phyloP scores from a whole-genome alignment of 2,888 invertebrate genomes.

The Trissonchulus latispiculum region DNA sequence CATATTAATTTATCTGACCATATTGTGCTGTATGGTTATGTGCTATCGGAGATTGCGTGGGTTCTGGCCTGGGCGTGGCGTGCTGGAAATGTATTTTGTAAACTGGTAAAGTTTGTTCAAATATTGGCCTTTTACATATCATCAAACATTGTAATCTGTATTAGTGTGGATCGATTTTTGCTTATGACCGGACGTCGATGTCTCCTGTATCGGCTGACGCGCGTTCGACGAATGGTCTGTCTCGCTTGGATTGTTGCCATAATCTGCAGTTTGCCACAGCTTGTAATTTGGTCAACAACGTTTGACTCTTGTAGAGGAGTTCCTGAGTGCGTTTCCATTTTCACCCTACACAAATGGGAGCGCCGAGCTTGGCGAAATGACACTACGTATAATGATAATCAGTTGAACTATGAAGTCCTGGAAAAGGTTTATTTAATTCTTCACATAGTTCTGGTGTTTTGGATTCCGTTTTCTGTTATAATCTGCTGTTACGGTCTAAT shows the following conservation, averaged over 20 bases:
- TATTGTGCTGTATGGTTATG: neutral
- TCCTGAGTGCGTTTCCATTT: neutral
- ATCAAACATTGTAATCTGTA: neutral
- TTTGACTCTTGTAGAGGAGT: neutral
- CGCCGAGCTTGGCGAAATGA: neutral
- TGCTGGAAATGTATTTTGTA: neutral
- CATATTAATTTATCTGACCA: neutral
- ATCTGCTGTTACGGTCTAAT: neutral
- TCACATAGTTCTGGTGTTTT: neutral
- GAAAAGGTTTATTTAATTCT: neutral
- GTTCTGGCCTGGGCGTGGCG: neutral
- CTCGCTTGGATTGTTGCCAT: neutral
- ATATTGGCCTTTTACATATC: neutral
- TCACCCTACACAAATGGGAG: neutral
- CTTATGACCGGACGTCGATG: neutral
- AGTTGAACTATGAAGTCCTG: too few species aligned
- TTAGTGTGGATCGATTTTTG: constrained; percentile 2
- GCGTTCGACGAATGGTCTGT: neutral
- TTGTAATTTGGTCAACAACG: neutral
- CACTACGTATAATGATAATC: too few species aligned
- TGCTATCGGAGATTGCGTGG: neutral
- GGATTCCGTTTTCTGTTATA: neutral
- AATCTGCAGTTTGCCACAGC: neutral
- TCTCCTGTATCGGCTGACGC: neutral
- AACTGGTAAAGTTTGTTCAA: neutral